phyloP scores from a whole-genome alignment of 64 coral and sea anemone genomes.

The Dendrophyllia cribrosa region DNA sequence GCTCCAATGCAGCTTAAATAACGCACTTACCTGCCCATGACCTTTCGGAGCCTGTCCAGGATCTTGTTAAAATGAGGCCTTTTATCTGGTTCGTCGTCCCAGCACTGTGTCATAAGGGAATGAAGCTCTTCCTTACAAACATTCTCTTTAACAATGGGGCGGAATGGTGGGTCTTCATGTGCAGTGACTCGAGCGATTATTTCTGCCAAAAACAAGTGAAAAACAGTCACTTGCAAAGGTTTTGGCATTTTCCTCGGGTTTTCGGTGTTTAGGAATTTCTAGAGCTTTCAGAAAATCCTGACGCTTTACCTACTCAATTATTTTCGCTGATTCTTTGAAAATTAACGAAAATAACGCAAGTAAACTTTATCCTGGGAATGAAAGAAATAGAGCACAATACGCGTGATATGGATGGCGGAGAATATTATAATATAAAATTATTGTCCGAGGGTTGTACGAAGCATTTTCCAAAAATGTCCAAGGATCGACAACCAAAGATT shows the following conservation, averaged over 20 bases:
- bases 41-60: slow-evolving; percentile 80
- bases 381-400: too few relatives aligned
- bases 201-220: not conserved
- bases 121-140: slow-evolving; percentile 76
- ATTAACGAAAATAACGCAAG: too few relatives aligned
- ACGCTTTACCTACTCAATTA: too few relatives aligned
- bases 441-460: too few relatives aligned
- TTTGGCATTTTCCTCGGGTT: not conserved
- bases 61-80: slow-evolving; percentile 90
- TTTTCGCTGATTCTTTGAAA: too few relatives aligned
- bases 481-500: too few relatives aligned
- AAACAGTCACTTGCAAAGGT: not conserved
- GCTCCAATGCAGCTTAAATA: too few relatives aligned
- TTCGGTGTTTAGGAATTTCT: not conserved
- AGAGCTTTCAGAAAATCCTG: too few relatives aligned
- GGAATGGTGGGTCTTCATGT: slow-evolving; percentile 80
- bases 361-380: too few relatives aligned
- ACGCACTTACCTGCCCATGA: slow-evolving; percentile 77
- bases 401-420: too few relatives aligned
- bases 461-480: too few relatives aligned
- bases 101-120: slow-evolving; percentile 85
- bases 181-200: slow-evolving; percentile 62
- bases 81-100: slow-evolving; percentile 86
- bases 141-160: slow-evolving; percentile 70
- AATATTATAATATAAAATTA: too few relatives aligned